Evolutionary conservation across 2,888 invertebrate species (phyloP).

Genomic region (Pharmacophagus antenor): DNA sequence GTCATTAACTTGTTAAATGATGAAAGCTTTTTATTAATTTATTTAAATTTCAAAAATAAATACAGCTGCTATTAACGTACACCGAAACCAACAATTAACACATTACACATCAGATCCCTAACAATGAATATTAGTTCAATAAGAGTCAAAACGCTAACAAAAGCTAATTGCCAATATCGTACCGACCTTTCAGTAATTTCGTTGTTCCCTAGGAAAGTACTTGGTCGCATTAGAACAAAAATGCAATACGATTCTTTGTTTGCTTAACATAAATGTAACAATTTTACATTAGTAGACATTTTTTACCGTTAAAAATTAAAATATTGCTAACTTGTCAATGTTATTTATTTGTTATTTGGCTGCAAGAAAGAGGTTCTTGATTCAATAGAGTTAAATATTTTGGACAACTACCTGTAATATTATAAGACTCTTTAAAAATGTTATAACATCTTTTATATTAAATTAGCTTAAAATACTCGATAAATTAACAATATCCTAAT

Average conservation of each 20-base stretch:
- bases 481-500: background rate
- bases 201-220: slow-evolving; percentile 11
- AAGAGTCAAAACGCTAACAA: slow-evolving; percentile 16
- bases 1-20: too few species aligned
- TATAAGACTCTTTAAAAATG: too few species aligned
- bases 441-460: too few species aligned
- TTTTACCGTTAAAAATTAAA: too few species aligned
- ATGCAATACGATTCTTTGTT: background rate
- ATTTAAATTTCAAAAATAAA: slow-evolving; percentile 3
- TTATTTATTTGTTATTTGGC: too few species aligned
- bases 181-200: slow-evolving; percentile 15
- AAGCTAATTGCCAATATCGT: slow-evolving; percentile 13
- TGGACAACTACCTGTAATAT: too few species aligned
- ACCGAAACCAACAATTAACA: slow-evolving; percentile 28
- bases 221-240: background rate
- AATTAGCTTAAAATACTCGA: too few species aligned
- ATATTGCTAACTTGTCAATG: too few species aligned
- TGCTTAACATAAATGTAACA: background rate
- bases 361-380: too few species aligned
- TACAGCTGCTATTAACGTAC: slow-evolving; percentile 31
- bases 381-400: too few species aligned
- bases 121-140: slow-evolving; percentile 27
- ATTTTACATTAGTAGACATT: too few species aligned
- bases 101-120: slow-evolving; percentile 28
- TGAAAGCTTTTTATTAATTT: background rate